Evolutionary conservation across 2,888 invertebrate genomes (phyloP).

Genomic region (Adela reaumurella): DNA sequence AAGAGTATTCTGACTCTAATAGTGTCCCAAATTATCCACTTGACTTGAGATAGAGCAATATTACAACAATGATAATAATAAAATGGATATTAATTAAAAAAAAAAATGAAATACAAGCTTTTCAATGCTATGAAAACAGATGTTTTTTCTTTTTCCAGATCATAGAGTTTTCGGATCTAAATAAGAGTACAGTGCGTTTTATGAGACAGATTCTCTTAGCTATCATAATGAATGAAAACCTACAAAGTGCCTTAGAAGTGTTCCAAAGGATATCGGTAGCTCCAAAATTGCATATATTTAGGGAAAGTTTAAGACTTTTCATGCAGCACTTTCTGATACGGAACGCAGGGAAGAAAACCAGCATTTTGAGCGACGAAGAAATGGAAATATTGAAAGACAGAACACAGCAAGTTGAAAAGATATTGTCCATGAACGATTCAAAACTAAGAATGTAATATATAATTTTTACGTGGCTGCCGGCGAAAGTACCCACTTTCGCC

Average conservation of each 20-base stretch:
- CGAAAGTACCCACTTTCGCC: too few species aligned
- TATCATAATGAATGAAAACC: constrained; percentile 66
- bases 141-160: constrained; percentile 47
- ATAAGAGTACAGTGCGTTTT: constrained; percentile 73
- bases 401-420: constrained; percentile 62
- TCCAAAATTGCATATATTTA: constrained; percentile 72
- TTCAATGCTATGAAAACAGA: too few species aligned
- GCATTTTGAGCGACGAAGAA: constrained; percentile 26
- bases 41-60: too few species aligned
- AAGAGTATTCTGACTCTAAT: too few species aligned
- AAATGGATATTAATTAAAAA: too few species aligned
- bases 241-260: constrained; percentile 56
- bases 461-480: too few species aligned
- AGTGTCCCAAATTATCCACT: too few species aligned
- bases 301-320: constrained; percentile 80
- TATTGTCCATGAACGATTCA: constrained; percentile 53
- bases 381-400: constrained; percentile 45
- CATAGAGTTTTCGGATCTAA: constrained; percentile 83
- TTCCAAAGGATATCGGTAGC: constrained; percentile 72
- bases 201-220: constrained; percentile 74
- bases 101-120: too few species aligned
- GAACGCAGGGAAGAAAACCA: constrained; percentile 49
- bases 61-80: too few species aligned
- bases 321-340: constrained; percentile 81
- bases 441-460: constrained; percentile 33